Conservation (phyloP, 2,888 invertebrate species). For the Troides aeacus region DNA sequence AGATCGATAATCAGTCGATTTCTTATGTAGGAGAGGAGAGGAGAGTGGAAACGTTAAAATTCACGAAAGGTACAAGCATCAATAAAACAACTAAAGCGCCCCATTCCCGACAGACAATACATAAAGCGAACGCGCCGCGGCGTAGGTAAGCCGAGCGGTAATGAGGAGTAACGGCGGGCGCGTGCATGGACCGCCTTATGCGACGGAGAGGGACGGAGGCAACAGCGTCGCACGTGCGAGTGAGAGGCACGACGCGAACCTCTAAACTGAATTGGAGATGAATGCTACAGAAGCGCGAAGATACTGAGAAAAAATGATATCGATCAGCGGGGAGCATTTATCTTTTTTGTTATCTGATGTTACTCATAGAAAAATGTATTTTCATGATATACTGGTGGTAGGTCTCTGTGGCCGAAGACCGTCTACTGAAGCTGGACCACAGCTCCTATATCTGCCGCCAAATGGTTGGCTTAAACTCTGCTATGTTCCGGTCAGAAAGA, state of each 20-base stretch:
- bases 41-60: constrained; percentile 37
- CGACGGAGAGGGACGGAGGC: constrained; percentile 42
- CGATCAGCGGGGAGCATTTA: constrained; percentile 2
- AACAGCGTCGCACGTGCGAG: constrained; percentile 32
- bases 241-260: constrained; percentile 36
- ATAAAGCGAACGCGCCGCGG: constrained; percentile 49
- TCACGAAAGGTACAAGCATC: constrained; percentile 39
- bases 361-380: neutral
- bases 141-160: constrained; percentile 59
- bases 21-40: neutral
- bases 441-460: no score
- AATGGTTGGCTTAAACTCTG: no score
- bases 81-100: constrained; percentile 69
- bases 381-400: neutral
- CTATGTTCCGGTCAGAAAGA: no score
- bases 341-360: neutral
- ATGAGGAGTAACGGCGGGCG: constrained; percentile 71
- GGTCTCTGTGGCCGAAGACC: neutral
- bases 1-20: no score
- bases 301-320: constrained; percentile 13
- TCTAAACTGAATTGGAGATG: constrained; percentile 42
- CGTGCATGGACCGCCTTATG: constrained; percentile 69
- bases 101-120: constrained; percentile 65
- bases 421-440: no score
- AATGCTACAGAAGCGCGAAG: constrained; percentile 33